Percentiles rank a stretch among this genome's conserved stretches.
Evolutionary conservation across 2,113 vertebrate genomes (phyloP).

Genomic region (Tragelaphus strepsiceros): DNA sequence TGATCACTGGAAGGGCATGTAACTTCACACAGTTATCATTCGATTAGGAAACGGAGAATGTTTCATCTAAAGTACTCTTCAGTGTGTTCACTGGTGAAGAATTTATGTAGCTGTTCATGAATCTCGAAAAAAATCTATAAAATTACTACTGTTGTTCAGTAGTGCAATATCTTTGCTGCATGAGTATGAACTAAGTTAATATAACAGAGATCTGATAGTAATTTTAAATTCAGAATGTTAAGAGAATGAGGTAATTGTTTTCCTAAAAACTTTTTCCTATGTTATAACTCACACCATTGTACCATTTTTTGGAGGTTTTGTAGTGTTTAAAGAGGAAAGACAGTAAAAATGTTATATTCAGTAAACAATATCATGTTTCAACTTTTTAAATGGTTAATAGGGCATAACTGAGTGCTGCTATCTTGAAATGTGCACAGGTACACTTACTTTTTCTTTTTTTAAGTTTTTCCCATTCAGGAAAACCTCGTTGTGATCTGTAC

Average conservation of each 20-base stretch:
- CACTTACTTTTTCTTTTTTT: conserved; percentile 63
- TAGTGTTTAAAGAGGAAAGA: conserved; percentile 40
- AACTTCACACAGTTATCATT: conserved; percentile 52
- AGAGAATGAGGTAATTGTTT: conserved; percentile 51
- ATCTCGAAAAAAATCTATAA: conserved; percentile 26
- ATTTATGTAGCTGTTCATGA: conserved; percentile 49
- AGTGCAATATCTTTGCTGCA: conserved; percentile 70
- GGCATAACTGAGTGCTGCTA: conserved; percentile 82
- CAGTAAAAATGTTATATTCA: conserved; percentile 61
- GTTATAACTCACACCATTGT: conserved; percentile 39
- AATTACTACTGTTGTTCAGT: conserved; percentile 38
- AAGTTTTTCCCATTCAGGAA: conserved; percentile 79
- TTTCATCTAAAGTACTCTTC: conserved; percentile 29
- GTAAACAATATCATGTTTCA: conserved; percentile 64
- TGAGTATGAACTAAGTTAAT: conserved; percentile 68
- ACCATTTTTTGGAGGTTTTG: conserved; percentile 51
- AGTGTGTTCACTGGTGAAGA: conserved; percentile 38
- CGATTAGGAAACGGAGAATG: conserved; percentile 26
- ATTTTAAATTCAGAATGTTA: conserved; percentile 59
- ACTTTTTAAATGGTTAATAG: conserved; percentile 67
- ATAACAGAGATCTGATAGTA: conserved; percentile 62
- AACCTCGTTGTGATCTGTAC: conserved; percentile 78
- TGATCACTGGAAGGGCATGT: conserved; percentile 45
- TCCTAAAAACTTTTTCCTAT: conserved; percentile 19
- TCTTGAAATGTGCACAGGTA: conserved; percentile 79